Conservation (phyloP, 2,113 vertebrate species). For the Pithys albifrons region DNA sequence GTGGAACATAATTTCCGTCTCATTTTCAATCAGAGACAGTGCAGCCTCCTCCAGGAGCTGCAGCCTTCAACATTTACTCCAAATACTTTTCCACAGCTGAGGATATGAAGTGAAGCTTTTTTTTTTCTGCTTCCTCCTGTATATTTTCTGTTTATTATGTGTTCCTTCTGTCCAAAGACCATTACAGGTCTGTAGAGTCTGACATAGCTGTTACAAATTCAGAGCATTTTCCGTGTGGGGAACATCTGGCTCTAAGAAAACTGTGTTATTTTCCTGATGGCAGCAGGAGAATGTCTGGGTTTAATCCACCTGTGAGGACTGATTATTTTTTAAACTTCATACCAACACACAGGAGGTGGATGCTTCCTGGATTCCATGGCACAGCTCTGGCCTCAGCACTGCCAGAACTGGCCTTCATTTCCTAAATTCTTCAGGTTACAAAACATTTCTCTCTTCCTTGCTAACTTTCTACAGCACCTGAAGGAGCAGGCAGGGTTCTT, state of each 20-base stretch:
- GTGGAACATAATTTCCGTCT: conserved; percentile 33
- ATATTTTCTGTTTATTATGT: background rate
- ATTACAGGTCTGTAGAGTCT: background rate
- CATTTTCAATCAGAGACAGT: background rate
- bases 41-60: background rate
- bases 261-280: background rate
- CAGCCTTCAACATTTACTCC: background rate
- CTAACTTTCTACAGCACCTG: background rate
- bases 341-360: background rate
- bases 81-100: background rate
- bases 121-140: background rate
- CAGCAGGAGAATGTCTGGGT: conserved; percentile 9
- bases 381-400: background rate
- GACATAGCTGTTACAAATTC: background rate
- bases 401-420: background rate
- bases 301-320: conserved; percentile 36
- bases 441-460: background rate
- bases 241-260: conserved; percentile 44
- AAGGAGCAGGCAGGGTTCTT: background rate
- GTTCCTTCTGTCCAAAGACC: background rate
- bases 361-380: background rate
- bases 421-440: conserved; percentile 7
- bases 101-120: background rate
- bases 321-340: conserved; percentile 46
- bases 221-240: background rate